These are phyloP conservation scores for Fulmarus glacialis DNA, from an alignment of 2,113 vertebrate genomes.

Conservation along the genomic window DNA sequence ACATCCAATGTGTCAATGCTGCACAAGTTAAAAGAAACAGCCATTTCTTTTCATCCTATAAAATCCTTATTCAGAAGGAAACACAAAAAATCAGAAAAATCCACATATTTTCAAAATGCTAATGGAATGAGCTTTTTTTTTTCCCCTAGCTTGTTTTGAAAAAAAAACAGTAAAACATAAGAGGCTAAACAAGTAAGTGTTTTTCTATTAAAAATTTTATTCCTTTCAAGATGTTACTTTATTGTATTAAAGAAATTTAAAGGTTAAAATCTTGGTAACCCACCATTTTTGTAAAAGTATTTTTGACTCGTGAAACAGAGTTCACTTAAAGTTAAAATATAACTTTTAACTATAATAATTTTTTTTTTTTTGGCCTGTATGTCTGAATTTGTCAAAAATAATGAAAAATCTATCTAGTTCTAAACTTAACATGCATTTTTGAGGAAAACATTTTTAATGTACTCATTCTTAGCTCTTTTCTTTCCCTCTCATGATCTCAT, in stretches of 20 bases:
- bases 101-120: background rate
- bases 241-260: background rate
- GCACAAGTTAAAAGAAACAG: background rate
- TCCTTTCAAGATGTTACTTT: background rate
- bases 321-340: background rate
- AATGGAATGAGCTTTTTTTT: background rate
- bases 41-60: background rate
- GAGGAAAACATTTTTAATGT: background rate
- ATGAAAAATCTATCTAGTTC: background rate
- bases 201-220: background rate
- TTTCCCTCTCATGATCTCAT: background rate
- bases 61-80: background rate
- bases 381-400: background rate
- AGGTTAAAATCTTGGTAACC: background rate
- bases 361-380: fast-evolving
- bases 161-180: background rate
- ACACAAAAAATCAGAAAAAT: background rate
- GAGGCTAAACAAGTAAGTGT: background rate
- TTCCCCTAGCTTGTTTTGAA: background rate
- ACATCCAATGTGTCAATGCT: background rate
- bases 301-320: background rate
- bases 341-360: background rate
- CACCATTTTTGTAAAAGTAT: background rate
- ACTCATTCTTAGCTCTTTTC: background rate
- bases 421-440: background rate